A percentile compares a stretch with the other conserved stretches of the same genome.
Evolutionary conservation across 37 sponge, comb jelly and placozoan genomes (phyloP).

Genomic region (Hormiphora californensis): DNA sequence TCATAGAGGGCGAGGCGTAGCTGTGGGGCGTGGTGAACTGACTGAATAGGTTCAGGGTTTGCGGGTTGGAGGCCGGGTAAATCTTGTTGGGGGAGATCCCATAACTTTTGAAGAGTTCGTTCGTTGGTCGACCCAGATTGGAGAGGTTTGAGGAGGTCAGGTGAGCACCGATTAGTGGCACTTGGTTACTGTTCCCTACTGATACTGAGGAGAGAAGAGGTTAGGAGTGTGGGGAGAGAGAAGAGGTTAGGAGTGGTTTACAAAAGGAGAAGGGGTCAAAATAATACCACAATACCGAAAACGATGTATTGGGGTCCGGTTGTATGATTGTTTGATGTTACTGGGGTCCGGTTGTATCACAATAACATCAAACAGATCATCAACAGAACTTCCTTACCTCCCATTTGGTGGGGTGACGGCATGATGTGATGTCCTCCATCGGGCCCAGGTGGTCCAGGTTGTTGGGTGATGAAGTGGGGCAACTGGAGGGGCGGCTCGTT

Average conservation of each 20-base stretch:
- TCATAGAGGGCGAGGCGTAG: slow-evolving; percentile 39
- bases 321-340: not conserved
- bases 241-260: not conserved
- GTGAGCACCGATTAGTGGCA: slow-evolving; percentile 45
- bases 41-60: not conserved
- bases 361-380: not conserved
- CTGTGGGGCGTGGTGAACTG: slow-evolving; percentile 15
- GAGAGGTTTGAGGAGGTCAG: slow-evolving; percentile 7
- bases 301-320: not conserved
- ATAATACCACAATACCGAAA: not conserved
- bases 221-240: too few species aligned
- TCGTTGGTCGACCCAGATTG: not conserved
- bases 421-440: not conserved
- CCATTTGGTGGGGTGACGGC: slow-evolving; percentile 14
- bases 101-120: slow-evolving; percentile 15
- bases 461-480: too few species aligned
- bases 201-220: too few species aligned
- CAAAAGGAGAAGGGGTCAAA: not conserved
- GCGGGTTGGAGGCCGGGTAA: slow-evolving; percentile 15
- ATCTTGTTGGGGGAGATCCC: slow-evolving; percentile 56
- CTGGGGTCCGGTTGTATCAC: not conserved
- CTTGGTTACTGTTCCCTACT: not conserved
- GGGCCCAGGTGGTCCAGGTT: not conserved
- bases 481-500: not conserved
- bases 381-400: not conserved